Evolutionary conservation across 1,140 invertebrate genomes (phyloP).

Genomic region (Anadara kagoshimensis): DNA sequence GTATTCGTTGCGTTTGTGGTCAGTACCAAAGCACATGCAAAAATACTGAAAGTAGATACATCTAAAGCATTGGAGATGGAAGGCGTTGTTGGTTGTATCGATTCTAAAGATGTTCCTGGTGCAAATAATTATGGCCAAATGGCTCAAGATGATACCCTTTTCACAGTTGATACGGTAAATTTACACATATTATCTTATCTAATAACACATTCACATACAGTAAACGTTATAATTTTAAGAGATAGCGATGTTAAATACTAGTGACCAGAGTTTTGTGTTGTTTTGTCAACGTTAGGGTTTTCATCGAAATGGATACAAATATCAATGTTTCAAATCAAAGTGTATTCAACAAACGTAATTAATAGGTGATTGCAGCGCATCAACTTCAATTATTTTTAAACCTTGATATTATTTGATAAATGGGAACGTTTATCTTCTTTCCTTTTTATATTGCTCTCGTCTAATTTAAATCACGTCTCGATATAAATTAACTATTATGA

Average conservation of each 20-base stretch:
- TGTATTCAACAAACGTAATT: too few relatives aligned
- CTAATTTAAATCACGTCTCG: too few relatives aligned
- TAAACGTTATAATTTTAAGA: too few relatives aligned
- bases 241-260: too few relatives aligned
- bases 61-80: constrained; percentile 81
- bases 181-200: neutral
- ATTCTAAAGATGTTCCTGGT: constrained; percentile 57
- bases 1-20: constrained; percentile 16
- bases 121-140: constrained; percentile 31
- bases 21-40: constrained; percentile 86
- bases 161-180: constrained; percentile 46
- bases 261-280: neutral
- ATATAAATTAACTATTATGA: too few relatives aligned
- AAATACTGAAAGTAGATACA: constrained; percentile 79
- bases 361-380: too few relatives aligned
- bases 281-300: neutral
- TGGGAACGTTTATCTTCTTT: too few relatives aligned
- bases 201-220: neutral
- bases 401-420: too few relatives aligned
- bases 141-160: constrained; percentile 40
- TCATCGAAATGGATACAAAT: too few relatives aligned
- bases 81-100: constrained; percentile 75
- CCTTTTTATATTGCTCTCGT: too few relatives aligned
- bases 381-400: too few relatives aligned
- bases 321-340: too few relatives aligned